A percentile compares a stretch with the other conserved stretches of the same genome.
Conservation (phyloP, 2,888 invertebrate species). For the Zaprionus bogoriensis region DNA sequence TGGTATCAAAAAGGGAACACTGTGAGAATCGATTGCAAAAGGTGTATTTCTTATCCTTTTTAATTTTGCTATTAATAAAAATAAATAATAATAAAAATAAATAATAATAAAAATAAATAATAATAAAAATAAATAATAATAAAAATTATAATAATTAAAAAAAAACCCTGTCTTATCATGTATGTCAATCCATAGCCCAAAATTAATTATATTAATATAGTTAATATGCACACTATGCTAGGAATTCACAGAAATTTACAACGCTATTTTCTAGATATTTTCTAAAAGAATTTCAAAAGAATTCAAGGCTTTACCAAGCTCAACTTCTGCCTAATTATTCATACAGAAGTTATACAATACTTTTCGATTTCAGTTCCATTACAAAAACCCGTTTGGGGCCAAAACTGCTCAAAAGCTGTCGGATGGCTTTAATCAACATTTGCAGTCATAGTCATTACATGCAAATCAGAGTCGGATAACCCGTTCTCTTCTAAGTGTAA, state of each 20-base stretch:
- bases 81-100: too few species aligned
- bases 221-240: too few species aligned
- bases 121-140: too few species aligned
- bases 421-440: neutral
- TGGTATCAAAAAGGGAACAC: conserved; percentile 8
- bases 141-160: too few species aligned
- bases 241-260: too few species aligned
- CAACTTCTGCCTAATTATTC: neutral
- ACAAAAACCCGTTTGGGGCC: neutral
- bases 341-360: neutral
- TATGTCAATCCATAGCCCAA: too few species aligned
- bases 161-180: too few species aligned
- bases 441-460: neutral
- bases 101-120: too few species aligned
- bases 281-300: neutral
- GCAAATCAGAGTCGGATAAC: conserved; percentile 10
- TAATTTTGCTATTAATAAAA: too few species aligned
- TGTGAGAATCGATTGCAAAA: conserved; percentile 30
- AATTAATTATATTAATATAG: too few species aligned
- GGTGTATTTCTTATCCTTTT: too few species aligned
- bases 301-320: neutral
- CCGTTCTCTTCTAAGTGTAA: conserved; percentile 4
- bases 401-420: neutral
- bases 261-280: neutral
- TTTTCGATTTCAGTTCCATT: neutral